Conservation (phyloP, 2,113 vertebrate genomes). For the Corydoras maculifer region DNA sequence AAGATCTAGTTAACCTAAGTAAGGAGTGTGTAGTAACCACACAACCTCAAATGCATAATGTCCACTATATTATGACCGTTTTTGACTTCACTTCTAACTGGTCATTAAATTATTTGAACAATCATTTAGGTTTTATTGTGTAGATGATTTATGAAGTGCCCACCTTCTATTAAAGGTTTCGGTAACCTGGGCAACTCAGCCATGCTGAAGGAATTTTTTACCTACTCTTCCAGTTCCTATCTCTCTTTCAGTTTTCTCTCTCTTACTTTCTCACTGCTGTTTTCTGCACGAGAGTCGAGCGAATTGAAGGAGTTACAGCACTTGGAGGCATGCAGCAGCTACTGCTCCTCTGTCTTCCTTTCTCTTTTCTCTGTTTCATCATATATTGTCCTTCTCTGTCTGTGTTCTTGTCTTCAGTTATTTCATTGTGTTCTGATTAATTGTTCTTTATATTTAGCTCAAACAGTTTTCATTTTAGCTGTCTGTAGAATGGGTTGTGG, state of each 20-base stretch:
- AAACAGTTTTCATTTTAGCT: too few relatives aligned
- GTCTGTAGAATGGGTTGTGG: neutral
- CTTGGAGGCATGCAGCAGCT: neutral
- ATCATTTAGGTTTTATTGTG: too few relatives aligned
- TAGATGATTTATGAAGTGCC: too few relatives aligned
- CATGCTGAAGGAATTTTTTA: constrained; percentile 23
- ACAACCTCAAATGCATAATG: too few relatives aligned
- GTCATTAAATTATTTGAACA: too few relatives aligned
- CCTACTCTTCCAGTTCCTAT: constrained; percentile 14
- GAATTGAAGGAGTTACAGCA: constrained; percentile 15
- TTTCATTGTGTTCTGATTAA: neutral
- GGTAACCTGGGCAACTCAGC: constrained; percentile 33
- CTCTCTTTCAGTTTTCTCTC: neutral
- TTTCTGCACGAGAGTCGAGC: neutral
- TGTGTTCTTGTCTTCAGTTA: neutral
- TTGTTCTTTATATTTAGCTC: neutral
- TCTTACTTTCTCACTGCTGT: constrained; percentile 17
- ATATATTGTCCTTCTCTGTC: neutral
- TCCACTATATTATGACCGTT: too few relatives aligned
- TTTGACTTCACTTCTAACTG: too few relatives aligned
- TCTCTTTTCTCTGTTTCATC: constrained; percentile 3
- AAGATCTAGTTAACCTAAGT: too few relatives aligned
- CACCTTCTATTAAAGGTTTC: neutral
- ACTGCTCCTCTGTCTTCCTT: neutral
- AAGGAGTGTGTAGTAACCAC: too few relatives aligned